Evolutionary conservation across 92 coral and sea anemone species (phyloP), one percentile per base, ranked within the genome.

Genomic region (Paragorgia papillata): DNA sequence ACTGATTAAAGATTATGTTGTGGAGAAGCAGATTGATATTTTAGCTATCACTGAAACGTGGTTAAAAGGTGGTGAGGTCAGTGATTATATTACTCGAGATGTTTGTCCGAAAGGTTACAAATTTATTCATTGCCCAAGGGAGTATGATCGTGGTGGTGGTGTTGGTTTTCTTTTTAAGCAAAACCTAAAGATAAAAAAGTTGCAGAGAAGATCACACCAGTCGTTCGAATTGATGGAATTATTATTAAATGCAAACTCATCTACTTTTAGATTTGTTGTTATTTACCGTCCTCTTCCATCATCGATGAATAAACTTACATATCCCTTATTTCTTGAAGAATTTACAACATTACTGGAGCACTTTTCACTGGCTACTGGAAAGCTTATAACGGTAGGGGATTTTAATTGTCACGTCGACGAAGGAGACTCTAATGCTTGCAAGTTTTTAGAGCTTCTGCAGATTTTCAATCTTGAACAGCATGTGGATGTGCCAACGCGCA

Each of bases 371-470:
- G 66, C 37, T 62, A 37, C 46, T 78, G 87, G 79, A 35, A 35
- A 51, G 25, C 73, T 86, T 54, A 53, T 85, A 41, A 74, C 80
- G 69, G 55, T 58, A 31, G 86, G 89, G 43, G 81, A 69, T 50
- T 84, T 84, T 50, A 79, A 84, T 28, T 66, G 73, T 79, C 85
- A 85, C 41, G 35, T 85, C 39, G 88, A 85, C 65, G 39, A 55
- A 21, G 41, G 9, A 40, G 75, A 79, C 20, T 30, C 75, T 28
- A 31, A 15, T 25, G 83, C 83, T 3, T 18, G 27, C 18, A 79
- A 27, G 54, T 79, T 62, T 48, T 20, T 63, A 25, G 74, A 53
- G 55, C 62, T 63, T 24, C 32, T 63, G 37, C 51, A 79, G 21
- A 29, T 46, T 18, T 79, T 79, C 29, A 62, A 69, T 35, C 59